Percentiles rank a stretch among this genome's conserved stretches.
Evolutionary conservation across 2,888 invertebrate genomes (phyloP).

Genomic region (Andricus quercusramuli): DNA sequence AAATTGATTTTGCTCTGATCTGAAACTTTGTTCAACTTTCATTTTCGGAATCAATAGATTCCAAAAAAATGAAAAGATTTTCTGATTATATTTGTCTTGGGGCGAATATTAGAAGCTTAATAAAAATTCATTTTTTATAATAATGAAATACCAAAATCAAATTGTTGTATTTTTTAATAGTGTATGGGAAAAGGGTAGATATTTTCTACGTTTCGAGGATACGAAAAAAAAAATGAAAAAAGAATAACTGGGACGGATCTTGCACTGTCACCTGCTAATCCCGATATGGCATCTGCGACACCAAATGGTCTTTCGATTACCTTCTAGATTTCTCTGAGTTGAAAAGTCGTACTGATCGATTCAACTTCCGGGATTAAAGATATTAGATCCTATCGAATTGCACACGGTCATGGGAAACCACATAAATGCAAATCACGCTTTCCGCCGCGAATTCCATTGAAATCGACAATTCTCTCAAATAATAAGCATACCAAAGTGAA

Average conservation of each 20-base stretch:
- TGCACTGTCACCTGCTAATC: neutral
- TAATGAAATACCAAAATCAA: neutral
- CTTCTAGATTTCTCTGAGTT: slow-evolving; percentile 43
- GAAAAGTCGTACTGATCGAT: slow-evolving; percentile 43
- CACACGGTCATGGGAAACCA: slow-evolving; percentile 13
- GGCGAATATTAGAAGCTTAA: too few species aligned
- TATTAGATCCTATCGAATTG: slow-evolving; percentile 35
- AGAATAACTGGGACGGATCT: neutral
- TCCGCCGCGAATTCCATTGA: slow-evolving; percentile 11
- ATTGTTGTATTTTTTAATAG: neutral
- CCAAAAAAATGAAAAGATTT: too few species aligned
- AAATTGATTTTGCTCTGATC: too few species aligned
- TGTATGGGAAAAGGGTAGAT: neutral
- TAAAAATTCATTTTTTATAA: too few species aligned
- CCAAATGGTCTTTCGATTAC: slow-evolving; percentile 40
- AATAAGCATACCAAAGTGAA: neutral
- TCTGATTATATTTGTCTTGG: too few species aligned
- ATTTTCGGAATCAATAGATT: too few species aligned
- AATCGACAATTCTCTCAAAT: slow-evolving; percentile 12
- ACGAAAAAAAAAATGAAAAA: neutral
- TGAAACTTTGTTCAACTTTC: too few species aligned
- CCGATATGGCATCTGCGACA: slow-evolving; percentile 35
- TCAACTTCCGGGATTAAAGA: slow-evolving; percentile 48
- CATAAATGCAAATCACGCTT: slow-evolving; percentile 30
- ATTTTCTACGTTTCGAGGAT: neutral